phyloP scores from a whole-genome alignment of 2,888 invertebrate species.

The Lasioglossum lativentre region DNA sequence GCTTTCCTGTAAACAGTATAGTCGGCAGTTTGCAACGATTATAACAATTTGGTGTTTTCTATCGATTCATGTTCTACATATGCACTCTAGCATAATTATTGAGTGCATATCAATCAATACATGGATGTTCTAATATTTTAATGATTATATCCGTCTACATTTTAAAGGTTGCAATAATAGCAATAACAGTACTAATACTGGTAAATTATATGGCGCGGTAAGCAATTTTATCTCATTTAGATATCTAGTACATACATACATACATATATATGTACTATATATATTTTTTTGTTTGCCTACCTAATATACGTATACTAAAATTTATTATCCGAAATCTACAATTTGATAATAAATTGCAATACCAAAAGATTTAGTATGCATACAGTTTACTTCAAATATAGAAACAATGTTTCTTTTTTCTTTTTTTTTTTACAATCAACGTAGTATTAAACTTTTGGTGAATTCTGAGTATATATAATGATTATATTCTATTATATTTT shows the following conservation, averaged over 20 bases:
- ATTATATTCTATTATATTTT: slow-evolving; percentile 49
- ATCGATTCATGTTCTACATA: slow-evolving; percentile 47
- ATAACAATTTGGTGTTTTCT: slow-evolving; percentile 48
- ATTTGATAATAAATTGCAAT: slow-evolving; percentile 55
- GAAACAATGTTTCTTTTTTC: slow-evolving; percentile 37
- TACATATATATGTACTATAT: slow-evolving; percentile 32
- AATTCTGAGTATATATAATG: slow-evolving; percentile 64
- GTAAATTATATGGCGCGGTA: slow-evolving; percentile 83
- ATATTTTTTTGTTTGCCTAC: slow-evolving; percentile 60
- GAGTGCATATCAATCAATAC: slow-evolving; percentile 56
- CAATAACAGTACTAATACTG: slow-evolving; percentile 83
- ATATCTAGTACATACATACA: slow-evolving; percentile 59
- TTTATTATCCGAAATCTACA: slow-evolving; percentile 65
- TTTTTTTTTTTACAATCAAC: slow-evolving; percentile 52
- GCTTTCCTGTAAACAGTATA: slow-evolving; percentile 23
- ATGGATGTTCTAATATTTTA: slow-evolving; percentile 55
- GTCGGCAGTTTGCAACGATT: slow-evolving; percentile 31
- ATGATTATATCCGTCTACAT: slow-evolving; percentile 66
- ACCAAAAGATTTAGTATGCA: slow-evolving; percentile 49
- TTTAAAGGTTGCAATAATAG: slow-evolving; percentile 71
- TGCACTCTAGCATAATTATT: slow-evolving; percentile 44
- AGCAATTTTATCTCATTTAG: slow-evolving; percentile 76
- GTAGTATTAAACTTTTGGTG: slow-evolving; percentile 43
- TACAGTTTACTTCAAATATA: slow-evolving; percentile 36
- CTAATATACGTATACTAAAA: slow-evolving; percentile 72